These are phyloP conservation scores for Labroides dimidiatus DNA, from an alignment of 2,797 vertebrate genomes.

Conservation along the genomic window DNA sequence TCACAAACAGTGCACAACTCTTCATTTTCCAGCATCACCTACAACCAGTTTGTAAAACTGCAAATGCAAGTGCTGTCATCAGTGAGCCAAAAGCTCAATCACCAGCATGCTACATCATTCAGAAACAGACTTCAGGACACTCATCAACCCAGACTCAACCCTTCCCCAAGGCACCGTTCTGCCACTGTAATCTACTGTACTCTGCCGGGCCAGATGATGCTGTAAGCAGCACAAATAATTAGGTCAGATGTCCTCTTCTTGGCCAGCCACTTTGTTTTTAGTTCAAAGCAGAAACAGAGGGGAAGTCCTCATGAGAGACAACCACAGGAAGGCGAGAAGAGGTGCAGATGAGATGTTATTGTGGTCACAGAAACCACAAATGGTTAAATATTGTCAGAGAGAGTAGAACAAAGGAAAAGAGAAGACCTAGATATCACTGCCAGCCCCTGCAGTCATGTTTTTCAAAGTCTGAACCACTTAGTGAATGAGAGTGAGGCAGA, in stretches of 20 bases:
- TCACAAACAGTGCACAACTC: too few species aligned
- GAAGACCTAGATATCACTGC: constrained; percentile 59
- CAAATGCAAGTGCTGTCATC: not conserved
- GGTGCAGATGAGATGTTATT: constrained; percentile 22
- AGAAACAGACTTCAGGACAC: constrained; percentile 3
- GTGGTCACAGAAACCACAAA: constrained; percentile 25
- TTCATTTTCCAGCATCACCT: not conserved
- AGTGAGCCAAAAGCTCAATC: not conserved
- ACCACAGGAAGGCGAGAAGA: constrained; percentile 11
- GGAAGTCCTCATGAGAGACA: constrained; percentile 21
- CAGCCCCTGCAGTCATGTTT: constrained; percentile 60
- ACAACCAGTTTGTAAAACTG: not conserved
- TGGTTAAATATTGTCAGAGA: constrained; percentile 29
- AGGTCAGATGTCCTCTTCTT: constrained; percentile 66
- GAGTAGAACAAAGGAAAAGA: constrained; percentile 19
- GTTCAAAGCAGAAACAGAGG: constrained; percentile 25
- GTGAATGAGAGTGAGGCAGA: constrained; percentile 22
- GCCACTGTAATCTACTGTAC: constrained; percentile 44
- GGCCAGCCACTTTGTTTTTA: constrained; percentile 33
- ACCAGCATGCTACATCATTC: constrained; percentile 34
- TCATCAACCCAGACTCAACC: constrained; percentile 28
- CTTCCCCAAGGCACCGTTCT: constrained; percentile 20
- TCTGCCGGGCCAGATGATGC: constrained; percentile 44
- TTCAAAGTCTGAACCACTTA: constrained; percentile 71
- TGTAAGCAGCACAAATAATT: constrained; percentile 68